A percentile compares a stretch with the other conserved stretches of the same genome.
These are phyloP conservation scores for Astreopora myriophthalma DNA, from an alignment of 64 coral and sea anemone species.

Conservation along the genomic window DNA sequence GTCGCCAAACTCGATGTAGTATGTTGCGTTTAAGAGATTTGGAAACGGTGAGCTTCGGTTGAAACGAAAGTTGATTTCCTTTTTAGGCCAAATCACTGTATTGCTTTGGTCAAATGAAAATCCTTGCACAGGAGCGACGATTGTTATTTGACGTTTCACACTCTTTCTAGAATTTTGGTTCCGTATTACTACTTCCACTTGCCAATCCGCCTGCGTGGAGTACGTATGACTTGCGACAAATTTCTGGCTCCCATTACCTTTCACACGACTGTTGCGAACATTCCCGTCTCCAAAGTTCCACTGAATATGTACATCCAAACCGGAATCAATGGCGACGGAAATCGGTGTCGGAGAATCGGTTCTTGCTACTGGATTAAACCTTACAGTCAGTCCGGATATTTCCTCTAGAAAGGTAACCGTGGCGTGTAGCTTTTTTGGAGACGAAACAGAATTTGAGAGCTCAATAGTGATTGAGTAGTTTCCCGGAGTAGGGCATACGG, in stretches of 20 bases:
- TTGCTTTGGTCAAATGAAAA: slow-evolving; percentile 23
- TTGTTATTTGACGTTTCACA: neutral
- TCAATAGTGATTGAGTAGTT: slow-evolving; percentile 26
- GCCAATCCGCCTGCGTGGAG: neutral
- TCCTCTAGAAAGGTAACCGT: neutral
- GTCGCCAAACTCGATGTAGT: slow-evolving; percentile 69
- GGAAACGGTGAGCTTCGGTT: neutral
- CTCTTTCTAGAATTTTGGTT: neutral
- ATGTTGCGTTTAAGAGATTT: slow-evolving; percentile 41
- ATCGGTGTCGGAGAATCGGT: slow-evolving; percentile 51
- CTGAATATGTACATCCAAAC: slow-evolving; percentile 38
- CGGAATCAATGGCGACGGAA: slow-evolving; percentile 41
- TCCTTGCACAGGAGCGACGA: slow-evolving; percentile 12
- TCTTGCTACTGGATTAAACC: slow-evolving; percentile 43
- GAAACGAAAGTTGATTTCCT: slow-evolving; percentile 35
- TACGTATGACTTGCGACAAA: neutral
- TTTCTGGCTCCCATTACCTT: neutral
- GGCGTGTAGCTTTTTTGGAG: slow-evolving; percentile 3
- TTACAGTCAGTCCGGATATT: slow-evolving; percentile 26
- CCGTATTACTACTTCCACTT: neutral
- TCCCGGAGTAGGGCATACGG: slow-evolving; percentile 36
- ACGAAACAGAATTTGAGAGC: slow-evolving; percentile 65
- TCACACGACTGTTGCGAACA: neutral
- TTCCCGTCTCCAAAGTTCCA: slow-evolving; percentile 67
- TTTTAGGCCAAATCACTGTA: slow-evolving; percentile 52